These are phyloP conservation scores for Ptilonorhynchus violaceus DNA, from an alignment of 2,113 vertebrate species.

Conservation along the genomic window DNA sequence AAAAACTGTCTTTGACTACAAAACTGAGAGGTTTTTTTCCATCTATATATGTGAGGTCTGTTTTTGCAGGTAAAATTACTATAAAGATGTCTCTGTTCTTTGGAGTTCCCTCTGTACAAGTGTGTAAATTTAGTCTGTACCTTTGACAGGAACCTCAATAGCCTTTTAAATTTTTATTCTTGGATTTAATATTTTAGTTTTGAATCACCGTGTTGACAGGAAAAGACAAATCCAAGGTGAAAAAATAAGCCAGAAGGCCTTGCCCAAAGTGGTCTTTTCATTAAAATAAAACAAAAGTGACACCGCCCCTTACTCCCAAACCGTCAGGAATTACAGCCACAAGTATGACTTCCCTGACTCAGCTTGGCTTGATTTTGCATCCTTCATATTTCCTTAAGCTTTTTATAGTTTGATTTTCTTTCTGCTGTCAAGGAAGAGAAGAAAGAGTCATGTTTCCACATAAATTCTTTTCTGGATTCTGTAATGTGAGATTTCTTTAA, in stretches of 20 bases:
- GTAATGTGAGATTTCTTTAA: background rate
- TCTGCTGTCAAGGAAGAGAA: background rate
- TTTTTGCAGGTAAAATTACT: background rate
- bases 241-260: background rate
- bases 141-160: background rate
- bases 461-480: background rate
- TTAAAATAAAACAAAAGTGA: background rate
- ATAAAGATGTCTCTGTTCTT: background rate
- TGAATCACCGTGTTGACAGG: background rate
- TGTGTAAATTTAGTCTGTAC: background rate
- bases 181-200: background rate
- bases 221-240: background rate
- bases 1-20: background rate
- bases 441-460: background rate
- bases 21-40: fast-evolving
- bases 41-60: background rate
- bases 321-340: background rate
- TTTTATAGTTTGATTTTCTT: background rate
- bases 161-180: background rate
- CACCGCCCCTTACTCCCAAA: fast-evolving
- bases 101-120: background rate
- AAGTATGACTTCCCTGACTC: background rate
- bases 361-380: background rate
- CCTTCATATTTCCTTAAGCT: background rate
- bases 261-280: background rate